Base-by-base conservation (phyloP, 2,888 invertebrate species). In the Arge pagana region DNA sequence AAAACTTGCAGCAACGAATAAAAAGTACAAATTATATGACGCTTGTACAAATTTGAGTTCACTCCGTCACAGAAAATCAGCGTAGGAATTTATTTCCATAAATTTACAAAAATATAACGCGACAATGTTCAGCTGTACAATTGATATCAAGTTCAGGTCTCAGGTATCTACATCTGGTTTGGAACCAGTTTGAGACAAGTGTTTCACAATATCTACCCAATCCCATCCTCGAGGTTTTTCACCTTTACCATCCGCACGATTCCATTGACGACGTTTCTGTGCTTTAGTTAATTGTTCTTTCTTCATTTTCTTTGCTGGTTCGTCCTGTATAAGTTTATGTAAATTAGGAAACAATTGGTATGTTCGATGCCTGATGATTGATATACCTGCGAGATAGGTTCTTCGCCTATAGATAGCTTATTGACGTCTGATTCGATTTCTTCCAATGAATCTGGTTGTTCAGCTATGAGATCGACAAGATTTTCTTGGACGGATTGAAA, bases 161-260 rank as follows among this genome's bases (percentile, higher is more conserved):
- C n/a, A n/a, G n/a, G n/a, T n/a, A n/a, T n/a, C n/a, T n/a, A n/a
- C n/a, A n/a, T 79, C 79, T 49, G 78, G 78, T 67, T 83, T 81
- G 37, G 78, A 78, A 55, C 83, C 85, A 45, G 87, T 87, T 73
- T 96, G 96, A 7, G 93, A 92, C 53, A 97, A 82, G 79, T 97
- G 97, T 76, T 93, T 94, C n/a, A 97, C 88, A 56, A 97, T 86
- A 72, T 96, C 96, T 7, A 96, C 87, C 96, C 97, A 97, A 79
- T 97, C 87, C 85, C 88, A 93, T 0, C 97, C 97, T 21, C 96
- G 80, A 0, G 92, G 89, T 59, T 83, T 85, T 70, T 96, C 95
- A 0, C 94, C 95, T 23, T 86, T 88, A 36, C 83, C 80, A 74
- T 93, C 93, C 0, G 91, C 84, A 50, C 86, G 83, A 72, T 93